A percentile compares a stretch with the other conserved stretches of the same genome.
These are phyloP conservation scores for Drosophila teissieri DNA, from an alignment of 1,140 invertebrate genomes.

Conservation along the genomic window DNA sequence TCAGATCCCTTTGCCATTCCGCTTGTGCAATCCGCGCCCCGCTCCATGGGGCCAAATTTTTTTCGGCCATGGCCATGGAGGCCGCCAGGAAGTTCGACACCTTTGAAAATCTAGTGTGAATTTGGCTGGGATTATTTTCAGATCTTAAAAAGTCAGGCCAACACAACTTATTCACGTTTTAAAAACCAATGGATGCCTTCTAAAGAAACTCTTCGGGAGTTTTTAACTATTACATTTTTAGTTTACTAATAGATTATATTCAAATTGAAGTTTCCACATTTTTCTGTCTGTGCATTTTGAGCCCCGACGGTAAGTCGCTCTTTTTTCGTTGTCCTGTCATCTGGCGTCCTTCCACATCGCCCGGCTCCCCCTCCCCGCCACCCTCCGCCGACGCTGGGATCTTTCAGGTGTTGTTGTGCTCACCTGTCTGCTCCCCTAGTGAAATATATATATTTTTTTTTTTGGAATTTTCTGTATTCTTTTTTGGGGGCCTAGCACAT, in stretches of 20 bases:
- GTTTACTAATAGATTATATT: not conserved
- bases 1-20: not conserved
- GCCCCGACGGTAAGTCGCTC: constrained; percentile 5
- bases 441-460: constrained; percentile 24
- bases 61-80: constrained; percentile 18
- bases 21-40: constrained; percentile 12
- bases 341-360: constrained; percentile 1
- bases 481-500: constrained; percentile 3
- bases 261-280: not conserved
- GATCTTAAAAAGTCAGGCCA: too few relatives aligned
- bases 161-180: too few relatives aligned
- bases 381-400: constrained; percentile 8
- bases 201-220: not conserved
- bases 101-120: not conserved
- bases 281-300: not conserved
- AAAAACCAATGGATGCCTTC: too few relatives aligned
- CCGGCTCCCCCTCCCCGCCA: not conserved
- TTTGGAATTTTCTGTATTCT: too few relatives aligned
- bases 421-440: constrained; percentile 26
- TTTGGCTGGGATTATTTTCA: not conserved
- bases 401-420: constrained; percentile 46
- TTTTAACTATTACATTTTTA: not conserved
- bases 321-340: constrained; percentile 20
- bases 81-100: not conserved
- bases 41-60: constrained; percentile 6